Evolutionary conservation across 2,113 vertebrate species (phyloP).

Genomic region (Thomomys bottae): DNA sequence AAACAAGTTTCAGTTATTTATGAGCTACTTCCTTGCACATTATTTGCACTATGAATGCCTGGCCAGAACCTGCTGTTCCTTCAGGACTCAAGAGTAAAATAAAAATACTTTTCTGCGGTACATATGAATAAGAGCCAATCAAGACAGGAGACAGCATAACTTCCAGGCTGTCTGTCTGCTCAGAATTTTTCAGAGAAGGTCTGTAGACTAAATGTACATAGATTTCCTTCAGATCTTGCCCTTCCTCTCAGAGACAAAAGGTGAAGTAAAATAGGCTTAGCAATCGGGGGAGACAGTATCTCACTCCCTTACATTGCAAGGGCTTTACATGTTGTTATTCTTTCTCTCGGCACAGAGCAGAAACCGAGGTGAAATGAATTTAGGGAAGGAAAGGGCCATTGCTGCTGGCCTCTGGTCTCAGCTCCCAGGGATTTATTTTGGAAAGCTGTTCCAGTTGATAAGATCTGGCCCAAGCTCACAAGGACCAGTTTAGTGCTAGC

Average conservation of each 20-base stretch:
- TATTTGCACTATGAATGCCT: slow-evolving; percentile 29
- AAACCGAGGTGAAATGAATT: too few species aligned
- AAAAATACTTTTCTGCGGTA: neutral
- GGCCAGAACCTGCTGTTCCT: neutral
- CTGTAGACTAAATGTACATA: neutral
- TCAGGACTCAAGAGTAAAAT: neutral
- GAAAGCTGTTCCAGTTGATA: neutral
- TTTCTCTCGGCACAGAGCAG: neutral
- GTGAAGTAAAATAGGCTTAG: neutral
- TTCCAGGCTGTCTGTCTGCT: neutral
- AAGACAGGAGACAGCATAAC: neutral
- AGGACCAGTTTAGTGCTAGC: neutral
- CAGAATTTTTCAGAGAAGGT: neutral
- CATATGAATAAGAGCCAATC: neutral
- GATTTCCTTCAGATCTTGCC: neutral
- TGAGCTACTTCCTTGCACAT: neutral
- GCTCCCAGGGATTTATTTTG: neutral
- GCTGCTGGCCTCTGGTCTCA: neutral
- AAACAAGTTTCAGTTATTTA: slow-evolving; percentile 35
- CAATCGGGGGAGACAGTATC: neutral
- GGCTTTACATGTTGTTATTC: neutral
- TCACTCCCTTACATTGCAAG: neutral
- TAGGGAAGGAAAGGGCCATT: too few species aligned
- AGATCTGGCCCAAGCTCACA: neutral
- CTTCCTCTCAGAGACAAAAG: slow-evolving; percentile 48